Percentiles rank a stretch among this genome's conserved stretches.
phyloP scores from a whole-genome alignment of 2,888 invertebrate genomes.

The Drosophila robusta region DNA sequence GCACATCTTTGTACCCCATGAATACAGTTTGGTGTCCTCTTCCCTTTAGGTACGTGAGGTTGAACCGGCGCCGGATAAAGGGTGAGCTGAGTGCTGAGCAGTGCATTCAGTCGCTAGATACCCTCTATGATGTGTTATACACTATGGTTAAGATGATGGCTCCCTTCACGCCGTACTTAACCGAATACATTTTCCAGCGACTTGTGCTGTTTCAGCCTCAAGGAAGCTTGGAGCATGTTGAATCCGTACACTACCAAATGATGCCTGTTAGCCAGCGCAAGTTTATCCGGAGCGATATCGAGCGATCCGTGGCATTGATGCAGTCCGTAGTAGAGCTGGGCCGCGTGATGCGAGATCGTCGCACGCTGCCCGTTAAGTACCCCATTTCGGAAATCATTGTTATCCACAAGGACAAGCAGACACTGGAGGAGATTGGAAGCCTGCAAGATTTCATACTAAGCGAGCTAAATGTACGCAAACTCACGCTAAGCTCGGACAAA shows the following conservation, averaged over 20 bases:
- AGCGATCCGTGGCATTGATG: slow-evolving; percentile 95
- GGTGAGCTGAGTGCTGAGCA: slow-evolving; percentile 94
- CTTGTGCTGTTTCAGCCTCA: slow-evolving; percentile 88
- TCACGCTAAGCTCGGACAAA: slow-evolving; percentile 95
- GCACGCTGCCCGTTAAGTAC: slow-evolving; percentile 97
- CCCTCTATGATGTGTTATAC: slow-evolving; percentile 94
- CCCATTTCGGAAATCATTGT: slow-evolving; percentile 98
- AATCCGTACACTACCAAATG: slow-evolving; percentile 96
- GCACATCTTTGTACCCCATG: not conserved
- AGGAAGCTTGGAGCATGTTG: slow-evolving; percentile 86
- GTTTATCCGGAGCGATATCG: slow-evolving; percentile 93
- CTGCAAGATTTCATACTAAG: slow-evolving; percentile 94
- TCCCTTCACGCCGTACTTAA: slow-evolving; percentile 98
- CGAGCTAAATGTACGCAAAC: slow-evolving; percentile 95
- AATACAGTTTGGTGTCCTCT: not conserved
- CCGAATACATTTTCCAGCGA: slow-evolving; percentile 97
- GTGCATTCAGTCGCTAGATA: slow-evolving; percentile 93
- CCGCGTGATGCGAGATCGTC: slow-evolving; percentile 95
- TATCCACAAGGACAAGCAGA: slow-evolving; percentile 93
- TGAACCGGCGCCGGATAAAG: slow-evolving; percentile 97
- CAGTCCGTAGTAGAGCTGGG: slow-evolving; percentile 98
- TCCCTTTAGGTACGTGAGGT: slow-evolving; percentile 90
- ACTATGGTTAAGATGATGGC: slow-evolving; percentile 97
- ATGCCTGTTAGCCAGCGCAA: slow-evolving; percentile 90
- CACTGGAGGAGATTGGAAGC: slow-evolving; percentile 91